Percentiles rank a stretch among this genome's conserved stretches.
These are phyloP conservation scores for Plebejus anna DNA, from an alignment of 2,888 invertebrate genomes.

Conservation along the genomic window DNA sequence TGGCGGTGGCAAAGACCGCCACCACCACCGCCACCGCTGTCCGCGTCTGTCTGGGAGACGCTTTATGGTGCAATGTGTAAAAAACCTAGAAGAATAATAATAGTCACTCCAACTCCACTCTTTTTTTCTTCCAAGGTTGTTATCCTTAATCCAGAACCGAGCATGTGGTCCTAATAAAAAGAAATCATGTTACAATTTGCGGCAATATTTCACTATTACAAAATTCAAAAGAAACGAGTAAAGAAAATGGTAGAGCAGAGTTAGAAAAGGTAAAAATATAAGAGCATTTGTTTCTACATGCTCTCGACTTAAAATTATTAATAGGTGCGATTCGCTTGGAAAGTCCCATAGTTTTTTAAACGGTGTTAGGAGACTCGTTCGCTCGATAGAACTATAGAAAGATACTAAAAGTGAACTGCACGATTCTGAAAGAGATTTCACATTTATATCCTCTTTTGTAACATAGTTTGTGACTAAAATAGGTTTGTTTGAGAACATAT, in stretches of 20 bases:
- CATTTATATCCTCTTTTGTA: background rate
- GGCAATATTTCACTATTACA: background rate
- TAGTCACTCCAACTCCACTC: no score
- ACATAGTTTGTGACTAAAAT: background rate
- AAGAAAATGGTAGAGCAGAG: background rate
- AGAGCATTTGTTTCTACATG: slow-evolving; percentile 28
- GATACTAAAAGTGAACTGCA: slow-evolving; percentile 21
- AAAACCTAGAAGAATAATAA: no score
- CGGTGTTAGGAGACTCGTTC: slow-evolving; percentile 40
- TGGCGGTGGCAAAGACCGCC: no score
- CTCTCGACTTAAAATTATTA: slow-evolving; percentile 39
- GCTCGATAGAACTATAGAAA: slow-evolving; percentile 29
- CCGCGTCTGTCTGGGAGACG: no score
- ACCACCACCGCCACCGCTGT: no score
- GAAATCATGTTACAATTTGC: no score
- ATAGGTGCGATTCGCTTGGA: slow-evolving; percentile 39
- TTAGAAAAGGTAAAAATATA: slow-evolving; percentile 23
- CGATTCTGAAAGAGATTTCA: slow-evolving; percentile 23
- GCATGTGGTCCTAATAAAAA: no score
- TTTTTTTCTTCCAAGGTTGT: no score
- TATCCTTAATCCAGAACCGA: no score
- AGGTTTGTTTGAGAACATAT: background rate
- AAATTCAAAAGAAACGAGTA: slow-evolving; percentile 7
- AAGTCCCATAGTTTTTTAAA: slow-evolving; percentile 42
- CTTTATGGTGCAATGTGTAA: no score